Base-by-base conservation (phyloP, 2,888 invertebrate genomes). In the Pterostichus madidus region DNA sequence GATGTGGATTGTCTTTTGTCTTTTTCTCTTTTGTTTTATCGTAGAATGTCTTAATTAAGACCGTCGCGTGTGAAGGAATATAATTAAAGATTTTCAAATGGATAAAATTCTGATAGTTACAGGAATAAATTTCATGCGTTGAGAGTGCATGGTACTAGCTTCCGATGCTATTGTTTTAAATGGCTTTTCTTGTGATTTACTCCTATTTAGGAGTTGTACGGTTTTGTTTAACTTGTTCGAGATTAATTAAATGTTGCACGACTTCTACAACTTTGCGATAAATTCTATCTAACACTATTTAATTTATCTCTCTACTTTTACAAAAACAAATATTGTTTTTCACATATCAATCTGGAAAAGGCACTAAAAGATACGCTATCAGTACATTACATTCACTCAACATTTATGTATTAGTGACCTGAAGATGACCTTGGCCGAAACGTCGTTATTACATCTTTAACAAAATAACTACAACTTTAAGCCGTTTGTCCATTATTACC, bases 11-110 rank as follows among this genome's bases (percentile, higher is more conserved):
- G 39, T 39, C 39, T 39, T 24, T 32, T 56, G 56, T 56, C 56
- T 17, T 64, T 64, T 64, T 35, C 24, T 46, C 71, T 71, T 71
- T 49, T 49, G 71, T 71, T 71, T 46, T 71, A 44, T 73, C 17
- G 17, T 49, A 75, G 31, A 35, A 77, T 13, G 56, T 77, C 44
- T 56, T 77, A 77, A 77, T 77, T 77, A 77, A 77, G 56, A 32
- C 56, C 13, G 3, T 77, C 52, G 56, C 39, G 71, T 44, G 71
- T 71, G 46, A 71, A 64, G 5, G 76, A 53, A 44, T 75, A 52
- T 77, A 77, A 77, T 77, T 77, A 77, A 77, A 77, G 77, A 77
- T 75, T 75, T 64, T 24, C 15, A 32, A 31, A 75, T n/a, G 75
- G 75, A 75, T 71, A 71, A 71, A 71, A 71, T 52, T 52, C 52